Base-by-base conservation (phyloP, 1,140 invertebrate genomes). In the Papilio polyxenes region DNA sequence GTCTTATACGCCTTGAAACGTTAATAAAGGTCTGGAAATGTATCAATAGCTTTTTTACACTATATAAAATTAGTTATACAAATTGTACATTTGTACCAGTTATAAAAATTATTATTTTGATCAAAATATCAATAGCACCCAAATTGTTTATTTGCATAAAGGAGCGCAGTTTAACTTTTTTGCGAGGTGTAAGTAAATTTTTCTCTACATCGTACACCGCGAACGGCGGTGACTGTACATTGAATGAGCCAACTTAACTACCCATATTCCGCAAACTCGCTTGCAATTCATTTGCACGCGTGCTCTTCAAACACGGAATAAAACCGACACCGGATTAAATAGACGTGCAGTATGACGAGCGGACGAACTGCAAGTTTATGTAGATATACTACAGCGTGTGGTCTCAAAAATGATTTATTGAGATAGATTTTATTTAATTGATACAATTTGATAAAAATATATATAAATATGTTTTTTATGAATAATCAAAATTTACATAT, bases 271-370 rank as follows among this genome's bases (percentile, higher is more conserved):
- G 15, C 40, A 80, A 80, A 69, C 78, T 80, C 78, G 59, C 56
- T 48, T 80, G 78, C 78, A 31, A 65, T 80, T 80, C 78, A 80
- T 80, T 80, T 80, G 78, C 78, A 65, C 78, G 78, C 40, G 78
- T 23, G 49, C 78, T 48, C 78, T 80, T 80, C 56, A 80, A 80
- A 80, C 56, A 59, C 56, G 37, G 78, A 80, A 80, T 59, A 80
- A 80, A 80, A 80, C 78, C 78, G 44, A 80, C 78, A 80, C n/a
- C 40, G 62, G 78, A 40, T 62, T 49, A 79, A 65, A 80, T 23
- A 80, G 59, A 80, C 59, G 40, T 80, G 78, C 59, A 80, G 44
- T 69, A 80, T 80, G 78, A 69, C 78, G 59, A 13, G 59, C 40
- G 78, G 56, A 80, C 59, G 7, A 44, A 65, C 48, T 23, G 65